These are phyloP conservation scores for Phyllotis vaccarum DNA, from an alignment of 2,797 vertebrate genomes.

Conservation along the genomic window DNA sequence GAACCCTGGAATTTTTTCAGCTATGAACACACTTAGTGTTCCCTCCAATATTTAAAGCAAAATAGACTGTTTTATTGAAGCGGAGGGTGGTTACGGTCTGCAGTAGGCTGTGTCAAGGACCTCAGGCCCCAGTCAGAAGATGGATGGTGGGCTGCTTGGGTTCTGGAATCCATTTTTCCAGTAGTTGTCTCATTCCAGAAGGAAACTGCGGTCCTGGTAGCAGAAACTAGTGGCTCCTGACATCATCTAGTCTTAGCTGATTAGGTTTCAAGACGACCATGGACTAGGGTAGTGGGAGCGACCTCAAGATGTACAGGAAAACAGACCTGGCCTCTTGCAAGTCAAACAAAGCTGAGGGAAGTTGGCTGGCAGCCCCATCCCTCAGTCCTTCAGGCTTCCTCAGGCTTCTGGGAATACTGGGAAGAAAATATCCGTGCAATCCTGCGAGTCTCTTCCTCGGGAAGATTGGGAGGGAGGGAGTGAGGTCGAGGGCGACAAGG, in stretches of 20 bases:
- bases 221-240: not conserved
- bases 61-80: not conserved
- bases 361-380: not conserved
- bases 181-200: not conserved
- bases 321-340: not conserved
- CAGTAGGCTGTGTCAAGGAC: not conserved
- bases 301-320: not conserved
- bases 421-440: slow-evolving; percentile 89
- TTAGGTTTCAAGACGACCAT: not conserved
- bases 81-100: not conserved
- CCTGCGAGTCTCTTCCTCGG: slow-evolving; percentile 85
- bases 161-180: slow-evolving; percentile 9
- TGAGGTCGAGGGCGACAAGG: slow-evolving; percentile 55
- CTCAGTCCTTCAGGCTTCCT: accelerated
- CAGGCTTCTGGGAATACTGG: slow-evolving; percentile 80
- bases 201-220: not conserved
- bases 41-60: not conserved
- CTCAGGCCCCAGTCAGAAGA: slow-evolving; percentile 17
- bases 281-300: not conserved
- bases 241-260: not conserved
- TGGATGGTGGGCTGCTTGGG: not conserved
- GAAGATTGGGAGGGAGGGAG: slow-evolving; percentile 20
- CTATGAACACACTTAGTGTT: not conserved
- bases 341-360: not conserved
- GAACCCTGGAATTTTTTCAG: not conserved